Base-by-base conservation (phyloP, 2,113 vertebrate species). In the Aspidoscelis tigris region DNA sequence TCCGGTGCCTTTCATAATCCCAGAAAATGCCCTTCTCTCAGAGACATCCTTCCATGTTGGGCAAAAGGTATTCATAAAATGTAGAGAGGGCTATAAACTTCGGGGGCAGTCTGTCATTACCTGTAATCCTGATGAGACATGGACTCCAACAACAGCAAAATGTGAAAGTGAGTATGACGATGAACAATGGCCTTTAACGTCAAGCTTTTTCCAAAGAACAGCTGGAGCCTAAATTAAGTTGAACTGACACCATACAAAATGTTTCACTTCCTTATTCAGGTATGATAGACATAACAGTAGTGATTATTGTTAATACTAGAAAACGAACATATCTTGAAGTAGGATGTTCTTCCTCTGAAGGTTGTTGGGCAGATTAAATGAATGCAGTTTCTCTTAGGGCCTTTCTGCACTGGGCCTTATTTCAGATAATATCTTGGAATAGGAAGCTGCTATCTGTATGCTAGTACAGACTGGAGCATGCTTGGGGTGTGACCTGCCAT, bases 51-150 rank as follows among this genome's bases (percentile, higher is more conserved):
- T 99, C 92, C 95, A 95, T 0, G 98, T 99, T 0, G 97, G 97
- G 26, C 97, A 98, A 93, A 97, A 97, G 0, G 81, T 98, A 41
- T 96, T 96, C 3, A 94, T 99, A 91, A 93, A 89, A 88, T 99
- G 99, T 84, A 96, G 97, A 68, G 96, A 97, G 95, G 99, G 99
- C 72, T 98, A 98, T 88, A 95, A 96, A 50, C 95, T 97, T 72
- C 96, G 92, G 86, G 97, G 97, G 1, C 89, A 95, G 3, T 95
- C 96, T 44, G 84, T 94, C 85, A 96, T 99, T 84, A 97, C 94
- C 72, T 99, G 99, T 93, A 96, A 95, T 74, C 92, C 95, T 0
- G 98, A 99, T 77, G 98, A 97, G 95, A 98, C 96, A 0, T 99
- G 99, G 99, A 98, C 95, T 78, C 95, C 96, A 85, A 74, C 96